Evolutionary conservation across 35 echinoderm and acorn worm species (phyloP).

Genomic region (Patiria miniata): DNA sequence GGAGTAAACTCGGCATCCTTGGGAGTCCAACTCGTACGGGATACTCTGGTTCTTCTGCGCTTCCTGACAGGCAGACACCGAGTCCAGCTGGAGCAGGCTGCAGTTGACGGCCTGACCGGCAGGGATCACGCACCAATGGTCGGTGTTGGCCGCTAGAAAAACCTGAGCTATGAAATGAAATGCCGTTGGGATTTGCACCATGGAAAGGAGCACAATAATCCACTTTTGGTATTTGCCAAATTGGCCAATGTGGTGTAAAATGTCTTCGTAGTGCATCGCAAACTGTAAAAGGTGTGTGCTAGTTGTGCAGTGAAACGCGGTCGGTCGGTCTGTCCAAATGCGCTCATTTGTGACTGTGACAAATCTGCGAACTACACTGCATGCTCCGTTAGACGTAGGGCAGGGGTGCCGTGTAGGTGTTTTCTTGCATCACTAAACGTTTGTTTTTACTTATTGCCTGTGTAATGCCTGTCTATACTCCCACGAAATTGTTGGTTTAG

Average conservation of each 20-base stretch:
- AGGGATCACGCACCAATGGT: background rate
- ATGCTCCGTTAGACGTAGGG: too few relatives aligned
- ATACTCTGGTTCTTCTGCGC: background rate
- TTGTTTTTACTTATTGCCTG: too few relatives aligned
- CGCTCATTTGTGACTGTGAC: too few relatives aligned
- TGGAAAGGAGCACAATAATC: background rate
- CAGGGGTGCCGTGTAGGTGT: too few relatives aligned
- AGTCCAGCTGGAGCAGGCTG: background rate
- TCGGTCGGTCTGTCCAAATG: too few relatives aligned
- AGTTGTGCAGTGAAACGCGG: too few relatives aligned
- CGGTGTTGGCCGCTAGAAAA: background rate
- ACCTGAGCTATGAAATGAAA: background rate
- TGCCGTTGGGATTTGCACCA: background rate
- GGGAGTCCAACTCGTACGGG: constrained; percentile 1
- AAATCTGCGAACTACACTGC: too few relatives aligned
- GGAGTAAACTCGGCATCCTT: background rate
- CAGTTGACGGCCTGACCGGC: background rate
- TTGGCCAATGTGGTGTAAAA: background rate
- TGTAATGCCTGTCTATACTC: too few relatives aligned
- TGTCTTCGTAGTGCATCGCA: constrained; percentile 1
- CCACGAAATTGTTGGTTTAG: too few relatives aligned
- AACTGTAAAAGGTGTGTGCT: too few relatives aligned
- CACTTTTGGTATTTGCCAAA: background rate
- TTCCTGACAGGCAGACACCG: background rate
- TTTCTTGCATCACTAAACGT: too few relatives aligned